A percentile compares a stretch with the other conserved stretches of the same genome.
Evolutionary conservation across 1,140 invertebrate species (phyloP).

Genomic region (Aphaenogaster rudis): DNA sequence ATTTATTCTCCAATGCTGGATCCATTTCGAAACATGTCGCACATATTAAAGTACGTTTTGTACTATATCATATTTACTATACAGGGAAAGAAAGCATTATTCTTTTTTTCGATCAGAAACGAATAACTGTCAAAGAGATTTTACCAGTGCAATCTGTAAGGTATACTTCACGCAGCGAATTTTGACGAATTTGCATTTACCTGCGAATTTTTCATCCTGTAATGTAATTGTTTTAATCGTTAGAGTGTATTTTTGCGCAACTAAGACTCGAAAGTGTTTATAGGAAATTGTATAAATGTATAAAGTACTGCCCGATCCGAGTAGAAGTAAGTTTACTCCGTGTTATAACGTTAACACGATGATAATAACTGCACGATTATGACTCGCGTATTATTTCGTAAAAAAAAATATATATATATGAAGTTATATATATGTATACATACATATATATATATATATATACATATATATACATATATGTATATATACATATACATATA

Average conservation of each 20-base stretch:
- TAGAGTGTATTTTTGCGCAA: slow-evolving; percentile 13
- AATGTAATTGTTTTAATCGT: slow-evolving; percentile 39
- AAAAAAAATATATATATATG: not conserved
- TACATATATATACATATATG: too few species aligned
- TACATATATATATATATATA: too few species aligned
- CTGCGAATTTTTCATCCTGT: slow-evolving; percentile 45
- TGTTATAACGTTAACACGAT: slow-evolving; percentile 26
- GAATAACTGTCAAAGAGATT: slow-evolving; percentile 18
- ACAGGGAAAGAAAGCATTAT: not conserved
- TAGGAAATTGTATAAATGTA: slow-evolving; percentile 74
- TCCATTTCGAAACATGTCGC: not conserved
- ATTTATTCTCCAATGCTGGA: not conserved
- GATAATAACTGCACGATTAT: slow-evolving; percentile 27
- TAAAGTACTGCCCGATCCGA: slow-evolving; percentile 57
- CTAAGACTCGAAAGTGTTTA: slow-evolving; percentile 59
- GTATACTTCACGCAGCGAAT: slow-evolving; percentile 39
- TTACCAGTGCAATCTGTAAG: slow-evolving; percentile 20
- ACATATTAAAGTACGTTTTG: slow-evolving; percentile 3
- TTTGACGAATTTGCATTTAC: slow-evolving; percentile 55
- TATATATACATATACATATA: not conserved
- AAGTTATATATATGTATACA: not conserved
- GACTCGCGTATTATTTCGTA: slow-evolving; percentile 33
- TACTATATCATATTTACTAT: not conserved
- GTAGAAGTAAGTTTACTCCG: slow-evolving; percentile 66
- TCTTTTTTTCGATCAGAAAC: not conserved